These are phyloP conservation scores for Meloidogyne exigua DNA, from an alignment of 1,140 invertebrate genomes.

Conservation along the genomic window DNA sequence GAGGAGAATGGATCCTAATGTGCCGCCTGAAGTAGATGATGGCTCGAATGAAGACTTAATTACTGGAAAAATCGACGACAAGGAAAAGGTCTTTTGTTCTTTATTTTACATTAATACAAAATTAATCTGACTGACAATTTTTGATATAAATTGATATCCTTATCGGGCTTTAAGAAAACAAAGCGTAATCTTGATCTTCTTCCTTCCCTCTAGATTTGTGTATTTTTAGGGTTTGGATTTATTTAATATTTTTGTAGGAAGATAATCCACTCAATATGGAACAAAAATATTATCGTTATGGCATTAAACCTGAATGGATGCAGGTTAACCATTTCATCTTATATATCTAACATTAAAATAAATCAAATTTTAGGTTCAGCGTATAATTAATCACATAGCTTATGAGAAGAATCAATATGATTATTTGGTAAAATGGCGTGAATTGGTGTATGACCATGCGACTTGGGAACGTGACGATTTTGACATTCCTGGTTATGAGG, in stretches of 20 bases:
- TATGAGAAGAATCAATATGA: constrained; percentile 63
- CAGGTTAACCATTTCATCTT: constrained; percentile 66
- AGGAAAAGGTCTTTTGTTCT: constrained; percentile 34
- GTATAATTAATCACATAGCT: constrained; percentile 80
- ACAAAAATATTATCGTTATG: constrained; percentile 72
- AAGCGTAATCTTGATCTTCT: no score
- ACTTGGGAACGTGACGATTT: constrained; percentile 93
- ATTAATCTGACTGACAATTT: no score
- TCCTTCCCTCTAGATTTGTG: no score
- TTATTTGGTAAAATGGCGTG: constrained; percentile 96
- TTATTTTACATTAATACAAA: not conserved
- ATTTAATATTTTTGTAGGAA: constrained; percentile 20
- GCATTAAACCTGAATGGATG: constrained; percentile 95
- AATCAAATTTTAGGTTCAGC: constrained; percentile 70
- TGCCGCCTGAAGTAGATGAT: constrained; percentile 88
- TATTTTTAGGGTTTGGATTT: not conserved
- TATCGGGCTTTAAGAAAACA: no score
- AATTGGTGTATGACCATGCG: constrained; percentile 91
- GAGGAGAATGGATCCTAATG: constrained; percentile 94
- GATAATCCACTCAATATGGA: constrained; percentile 64
- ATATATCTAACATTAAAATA: not conserved
- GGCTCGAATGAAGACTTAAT: constrained; percentile 75
- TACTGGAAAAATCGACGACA: constrained; percentile 66
- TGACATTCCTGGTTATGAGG: constrained; percentile 81
- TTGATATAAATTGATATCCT: no score